phyloP scores from a whole-genome alignment of 2,113 vertebrate genomes.

The Callipepla californica region DNA sequence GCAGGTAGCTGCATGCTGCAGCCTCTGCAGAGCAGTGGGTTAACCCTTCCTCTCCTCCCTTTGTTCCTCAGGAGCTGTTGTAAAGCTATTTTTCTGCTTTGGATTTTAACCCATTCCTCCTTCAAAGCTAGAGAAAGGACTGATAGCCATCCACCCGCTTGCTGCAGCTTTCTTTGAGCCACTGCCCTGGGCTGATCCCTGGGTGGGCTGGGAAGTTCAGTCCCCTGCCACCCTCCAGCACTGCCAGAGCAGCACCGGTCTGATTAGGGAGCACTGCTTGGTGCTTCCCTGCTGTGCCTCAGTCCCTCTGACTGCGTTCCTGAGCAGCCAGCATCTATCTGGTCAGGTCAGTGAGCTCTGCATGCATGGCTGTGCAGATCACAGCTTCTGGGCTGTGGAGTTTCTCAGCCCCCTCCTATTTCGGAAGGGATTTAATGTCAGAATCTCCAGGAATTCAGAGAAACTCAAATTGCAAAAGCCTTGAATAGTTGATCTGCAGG shows the following conservation, averaged over 20 bases:
- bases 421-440: background rate
- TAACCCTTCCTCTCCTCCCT: background rate
- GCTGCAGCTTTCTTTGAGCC: background rate
- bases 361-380: rapidly evolving
- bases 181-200: background rate
- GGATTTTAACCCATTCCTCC: background rate
- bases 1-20: background rate
- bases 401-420: background rate
- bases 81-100: background rate
- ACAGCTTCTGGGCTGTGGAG: background rate
- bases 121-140: background rate
- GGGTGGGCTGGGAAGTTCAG: too few species aligned
- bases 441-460: background rate
- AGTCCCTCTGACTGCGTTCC: background rate
- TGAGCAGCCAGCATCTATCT: background rate
- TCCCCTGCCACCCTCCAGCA: background rate
- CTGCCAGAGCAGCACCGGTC: background rate
- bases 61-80: background rate
- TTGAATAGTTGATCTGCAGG: background rate
- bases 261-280: background rate
- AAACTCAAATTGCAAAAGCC: background rate
- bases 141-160: background rate
- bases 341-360: background rate
- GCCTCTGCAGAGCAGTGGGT: background rate
- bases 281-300: background rate